Conservation (phyloP, 2,797 vertebrate species). For the Squalus acanthias region DNA sequence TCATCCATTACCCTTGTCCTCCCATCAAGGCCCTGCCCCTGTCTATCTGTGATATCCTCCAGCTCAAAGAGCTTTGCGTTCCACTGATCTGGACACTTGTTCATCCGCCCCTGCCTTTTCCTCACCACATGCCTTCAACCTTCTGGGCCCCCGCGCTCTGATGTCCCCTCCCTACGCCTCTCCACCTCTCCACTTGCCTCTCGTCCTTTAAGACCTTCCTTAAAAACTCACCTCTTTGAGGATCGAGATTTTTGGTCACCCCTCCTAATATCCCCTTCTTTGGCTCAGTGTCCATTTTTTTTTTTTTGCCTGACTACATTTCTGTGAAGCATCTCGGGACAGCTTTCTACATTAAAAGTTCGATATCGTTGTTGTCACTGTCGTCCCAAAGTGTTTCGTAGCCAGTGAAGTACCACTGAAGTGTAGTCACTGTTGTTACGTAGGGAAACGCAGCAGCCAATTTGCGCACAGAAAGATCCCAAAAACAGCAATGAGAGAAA, state of each 20-base stretch:
- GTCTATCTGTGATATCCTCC: no score
- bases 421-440: neutral
- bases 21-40: neutral
- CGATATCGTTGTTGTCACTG: neutral
- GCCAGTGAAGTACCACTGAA: neutral
- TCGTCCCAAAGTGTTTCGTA: neutral
- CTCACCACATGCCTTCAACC: neutral
- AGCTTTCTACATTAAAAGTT: neutral
- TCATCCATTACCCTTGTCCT: neutral
- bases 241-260: neutral
- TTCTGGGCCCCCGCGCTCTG: neutral
- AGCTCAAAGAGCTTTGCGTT: neutral
- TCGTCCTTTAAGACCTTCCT: neutral
- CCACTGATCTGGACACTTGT: neutral
- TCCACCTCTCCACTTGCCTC: neutral
- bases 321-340: neutral
- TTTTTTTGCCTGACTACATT: neutral
- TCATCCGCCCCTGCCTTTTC: neutral
- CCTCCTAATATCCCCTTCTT: neutral
- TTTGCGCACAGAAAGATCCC: neutral
- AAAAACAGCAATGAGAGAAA: neutral
- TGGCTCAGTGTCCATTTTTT: neutral
- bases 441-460: neutral
- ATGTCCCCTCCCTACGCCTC: neutral
- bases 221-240: neutral